These are phyloP conservation scores for Herpetotheres cachinnans DNA, from an alignment of 2,113 vertebrate genomes.

Conservation along the genomic window DNA sequence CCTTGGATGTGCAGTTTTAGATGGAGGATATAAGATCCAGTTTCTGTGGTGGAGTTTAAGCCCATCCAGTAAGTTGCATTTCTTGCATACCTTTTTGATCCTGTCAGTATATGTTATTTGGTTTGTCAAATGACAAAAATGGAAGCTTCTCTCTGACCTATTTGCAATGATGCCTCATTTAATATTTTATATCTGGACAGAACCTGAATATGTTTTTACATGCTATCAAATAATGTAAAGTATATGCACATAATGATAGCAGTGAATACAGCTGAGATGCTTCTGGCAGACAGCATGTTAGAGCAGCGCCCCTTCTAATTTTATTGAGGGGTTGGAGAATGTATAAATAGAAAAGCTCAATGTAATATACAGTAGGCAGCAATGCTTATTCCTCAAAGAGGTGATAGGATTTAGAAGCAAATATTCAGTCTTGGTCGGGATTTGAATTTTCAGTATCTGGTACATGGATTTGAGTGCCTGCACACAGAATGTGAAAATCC, in stretches of 20 bases:
- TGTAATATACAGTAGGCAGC: background rate
- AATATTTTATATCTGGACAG: background rate
- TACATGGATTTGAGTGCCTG: background rate
- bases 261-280: background rate
- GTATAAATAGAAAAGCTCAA: background rate
- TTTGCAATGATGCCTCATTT: background rate
- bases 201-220: background rate
- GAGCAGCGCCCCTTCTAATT: background rate
- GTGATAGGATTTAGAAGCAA: background rate
- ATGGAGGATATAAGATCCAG: background rate
- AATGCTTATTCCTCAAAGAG: background rate
- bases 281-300: background rate
- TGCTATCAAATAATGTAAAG: conserved; percentile 21
- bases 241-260: background rate
- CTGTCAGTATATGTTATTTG: background rate
- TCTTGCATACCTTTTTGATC: background rate
- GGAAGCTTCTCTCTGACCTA: background rate
- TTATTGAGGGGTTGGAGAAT: background rate
- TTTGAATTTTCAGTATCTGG: background rate
- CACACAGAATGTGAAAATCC: background rate
- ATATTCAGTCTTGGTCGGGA: background rate
- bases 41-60: background rate
- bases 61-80: background rate
- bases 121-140: background rate
- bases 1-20: background rate